Evolutionary conservation across 2,888 invertebrate species (phyloP), one percentile per base, ranked within the genome.

Genomic region (Coecobrya sp.): DNA sequence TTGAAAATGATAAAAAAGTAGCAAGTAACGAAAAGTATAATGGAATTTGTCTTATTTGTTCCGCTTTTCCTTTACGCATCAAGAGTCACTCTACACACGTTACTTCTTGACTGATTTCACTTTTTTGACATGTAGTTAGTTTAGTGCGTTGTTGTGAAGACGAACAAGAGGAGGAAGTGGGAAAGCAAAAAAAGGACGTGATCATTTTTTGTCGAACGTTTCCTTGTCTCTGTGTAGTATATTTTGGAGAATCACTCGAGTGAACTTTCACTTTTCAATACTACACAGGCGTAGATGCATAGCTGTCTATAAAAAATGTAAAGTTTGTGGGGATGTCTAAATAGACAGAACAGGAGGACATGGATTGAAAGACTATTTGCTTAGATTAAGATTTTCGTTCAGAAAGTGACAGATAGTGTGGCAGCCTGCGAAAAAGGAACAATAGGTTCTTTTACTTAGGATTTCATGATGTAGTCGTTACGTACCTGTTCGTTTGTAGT

Each of bases 11-110:
- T 49, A 11, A 70, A 62, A 88, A 52, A 49, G 49, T 49, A 49
- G 49, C 49, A 49, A 49, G 49, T 49, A 49, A 36, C 22, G 62
- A 30, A 45, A 55, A 86, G 55, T 36, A 36, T 25, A 82, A 89
- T 79, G 81, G 89, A 79, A 89, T 79, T 89, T 89, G 89, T 55
- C 49, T 73, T 88, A 81, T 89, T 85, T 68, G 68, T 85, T 85
- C 68, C 85, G 62, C n/a, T 25, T 36, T 36, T 49, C 22, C 27
- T 79, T 52, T 52, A 27, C 62, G 27, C 27, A 36, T 22, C 16
- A 25, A 22, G 19, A 76, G 42, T 7, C 19, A 7, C 19, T 45
- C 4, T 7, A n/a, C 45, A 76, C 49, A 76, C 49, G 22, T 68
- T 73, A 19, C 73, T 45, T 73, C 36, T 76, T 55, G 79, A 79